A percentile compares a stretch with the other conserved stretches of the same genome.
Evolutionary conservation across 2,797 vertebrate genomes (phyloP).

Genomic region (Loris lydekkerianus): DNA sequence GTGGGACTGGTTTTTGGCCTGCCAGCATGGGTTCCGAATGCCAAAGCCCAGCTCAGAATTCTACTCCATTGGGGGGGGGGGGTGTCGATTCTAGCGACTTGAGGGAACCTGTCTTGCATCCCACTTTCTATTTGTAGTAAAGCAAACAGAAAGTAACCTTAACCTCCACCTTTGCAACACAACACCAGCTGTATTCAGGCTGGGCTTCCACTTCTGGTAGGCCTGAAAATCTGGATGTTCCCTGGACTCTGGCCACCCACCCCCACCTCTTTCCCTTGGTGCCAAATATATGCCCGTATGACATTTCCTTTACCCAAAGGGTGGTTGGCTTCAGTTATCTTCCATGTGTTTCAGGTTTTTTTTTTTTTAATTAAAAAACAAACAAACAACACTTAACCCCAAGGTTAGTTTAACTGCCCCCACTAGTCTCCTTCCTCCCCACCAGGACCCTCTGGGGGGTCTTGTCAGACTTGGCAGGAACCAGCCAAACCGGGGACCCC

Average conservation of each 20-base stretch:
- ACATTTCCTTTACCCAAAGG: neutral
- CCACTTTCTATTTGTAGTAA: neutral
- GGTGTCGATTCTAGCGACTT: no score
- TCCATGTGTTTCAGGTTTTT: neutral
- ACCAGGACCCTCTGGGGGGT: constrained; percentile 4
- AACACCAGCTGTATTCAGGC: neutral
- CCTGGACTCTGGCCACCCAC: neutral
- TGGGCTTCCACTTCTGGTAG: neutral
- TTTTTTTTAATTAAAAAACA: constrained; percentile 34
- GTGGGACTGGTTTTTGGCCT: neutral
- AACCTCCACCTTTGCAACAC: fast-evolving
- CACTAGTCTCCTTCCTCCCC: neutral
- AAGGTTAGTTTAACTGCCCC: neutral
- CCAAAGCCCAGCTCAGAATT: neutral
- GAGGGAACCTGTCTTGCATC: neutral
- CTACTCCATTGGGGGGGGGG: neutral
- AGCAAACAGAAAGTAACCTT: neutral
- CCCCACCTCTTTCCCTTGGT: neutral
- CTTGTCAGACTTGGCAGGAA: constrained; percentile 65
- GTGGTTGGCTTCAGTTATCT: neutral
- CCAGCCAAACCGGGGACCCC: constrained; percentile 54
- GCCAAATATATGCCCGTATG: neutral
- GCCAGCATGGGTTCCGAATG: neutral
- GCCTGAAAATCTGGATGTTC: neutral
- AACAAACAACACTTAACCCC: neutral